These are phyloP conservation scores for Drosophila helvetica DNA, from an alignment of 2,888 invertebrate genomes.

Conservation along the genomic window DNA sequence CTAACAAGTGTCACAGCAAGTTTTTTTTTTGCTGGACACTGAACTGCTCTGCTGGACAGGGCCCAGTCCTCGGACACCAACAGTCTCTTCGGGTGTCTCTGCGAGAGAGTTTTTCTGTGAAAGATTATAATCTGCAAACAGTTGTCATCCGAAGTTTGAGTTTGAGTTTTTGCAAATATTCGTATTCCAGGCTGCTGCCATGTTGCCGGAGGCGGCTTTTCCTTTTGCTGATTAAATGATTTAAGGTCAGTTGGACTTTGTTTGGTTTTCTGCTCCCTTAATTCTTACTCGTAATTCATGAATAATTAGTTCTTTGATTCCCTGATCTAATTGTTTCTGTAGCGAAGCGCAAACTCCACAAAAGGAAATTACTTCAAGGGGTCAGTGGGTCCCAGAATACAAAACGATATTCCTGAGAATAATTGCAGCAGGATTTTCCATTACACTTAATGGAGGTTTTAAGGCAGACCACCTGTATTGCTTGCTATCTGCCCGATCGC, in stretches of 20 bases:
- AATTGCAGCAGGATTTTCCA: neutral
- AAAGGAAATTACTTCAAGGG: neutral
- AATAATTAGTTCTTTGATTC: slow-evolving; percentile 36
- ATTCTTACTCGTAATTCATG: slow-evolving; percentile 19
- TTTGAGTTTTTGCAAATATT: slow-evolving; percentile 76
- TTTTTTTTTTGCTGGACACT: slow-evolving; percentile 52
- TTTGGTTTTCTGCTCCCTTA: slow-evolving; percentile 38
- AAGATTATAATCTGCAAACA: slow-evolving; percentile 80
- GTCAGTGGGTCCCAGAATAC: neutral
- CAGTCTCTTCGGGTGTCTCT: slow-evolving; percentile 27
- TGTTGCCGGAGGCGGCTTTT: slow-evolving; percentile 5
- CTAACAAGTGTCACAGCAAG: slow-evolving; percentile 80
- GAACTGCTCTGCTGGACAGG: slow-evolving; percentile 52
- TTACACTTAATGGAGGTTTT: neutral
- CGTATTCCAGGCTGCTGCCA: slow-evolving; percentile 64
- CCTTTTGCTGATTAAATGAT: slow-evolving; percentile 69
- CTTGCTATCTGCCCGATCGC: slow-evolving; percentile 29
- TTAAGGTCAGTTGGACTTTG: slow-evolving; percentile 69
- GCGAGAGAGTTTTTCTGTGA: slow-evolving; percentile 60
- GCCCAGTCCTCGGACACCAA: slow-evolving; percentile 21
- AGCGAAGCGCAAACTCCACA: slow-evolving; percentile 1
- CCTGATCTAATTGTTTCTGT: slow-evolving; percentile 27
- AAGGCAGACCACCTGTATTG: slow-evolving; percentile 54
- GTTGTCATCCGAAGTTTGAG: slow-evolving; percentile 68
- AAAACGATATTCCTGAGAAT: neutral